Evolutionary conservation across 2,888 invertebrate genomes (phyloP).

Genomic region (Byasa hedistus): DNA sequence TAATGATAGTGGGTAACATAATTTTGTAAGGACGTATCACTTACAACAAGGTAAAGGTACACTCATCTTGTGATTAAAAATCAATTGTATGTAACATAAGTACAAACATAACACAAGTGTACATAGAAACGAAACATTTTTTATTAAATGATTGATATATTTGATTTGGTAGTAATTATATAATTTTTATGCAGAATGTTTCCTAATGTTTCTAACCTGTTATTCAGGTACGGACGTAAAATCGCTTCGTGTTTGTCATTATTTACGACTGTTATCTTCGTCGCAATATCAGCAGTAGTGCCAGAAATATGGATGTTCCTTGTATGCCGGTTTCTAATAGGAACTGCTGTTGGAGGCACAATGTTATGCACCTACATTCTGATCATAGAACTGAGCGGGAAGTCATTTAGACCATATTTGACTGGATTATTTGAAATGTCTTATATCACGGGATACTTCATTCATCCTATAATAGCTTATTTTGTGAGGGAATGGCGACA

Average conservation of each 20-base stretch:
- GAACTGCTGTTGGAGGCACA: conserved; percentile 82
- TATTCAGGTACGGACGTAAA: conserved; percentile 82
- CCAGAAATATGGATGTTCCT: conserved; percentile 82
- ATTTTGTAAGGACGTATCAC: too few species aligned
- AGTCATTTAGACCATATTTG: conserved; percentile 75
- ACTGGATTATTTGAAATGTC: conserved; percentile 78
- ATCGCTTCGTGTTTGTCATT: conserved; percentile 80
- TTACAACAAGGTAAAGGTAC: too few species aligned
- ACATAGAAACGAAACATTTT: too few species aligned
- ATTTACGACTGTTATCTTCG: conserved; percentile 76
- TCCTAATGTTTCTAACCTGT: too few species aligned
- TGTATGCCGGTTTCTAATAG: conserved; percentile 78
- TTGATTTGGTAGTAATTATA: too few species aligned
- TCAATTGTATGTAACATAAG: too few species aligned
- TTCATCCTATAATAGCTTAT: conserved; percentile 80
- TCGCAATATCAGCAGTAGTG: conserved; percentile 75
- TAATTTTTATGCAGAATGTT: too few species aligned
- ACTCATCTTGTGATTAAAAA: too few species aligned
- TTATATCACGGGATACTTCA: conserved; percentile 77
- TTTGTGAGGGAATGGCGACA: conserved; percentile 80
- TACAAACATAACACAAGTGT: too few species aligned
- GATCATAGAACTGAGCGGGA: conserved; percentile 81
- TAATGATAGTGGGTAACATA: too few species aligned
- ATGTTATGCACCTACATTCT: conserved; percentile 84
- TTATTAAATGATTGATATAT: too few species aligned